These are phyloP conservation scores for Pristionchus fissidentatus DNA, from an alignment of 2,888 invertebrate genomes.

Conservation along the genomic window DNA sequence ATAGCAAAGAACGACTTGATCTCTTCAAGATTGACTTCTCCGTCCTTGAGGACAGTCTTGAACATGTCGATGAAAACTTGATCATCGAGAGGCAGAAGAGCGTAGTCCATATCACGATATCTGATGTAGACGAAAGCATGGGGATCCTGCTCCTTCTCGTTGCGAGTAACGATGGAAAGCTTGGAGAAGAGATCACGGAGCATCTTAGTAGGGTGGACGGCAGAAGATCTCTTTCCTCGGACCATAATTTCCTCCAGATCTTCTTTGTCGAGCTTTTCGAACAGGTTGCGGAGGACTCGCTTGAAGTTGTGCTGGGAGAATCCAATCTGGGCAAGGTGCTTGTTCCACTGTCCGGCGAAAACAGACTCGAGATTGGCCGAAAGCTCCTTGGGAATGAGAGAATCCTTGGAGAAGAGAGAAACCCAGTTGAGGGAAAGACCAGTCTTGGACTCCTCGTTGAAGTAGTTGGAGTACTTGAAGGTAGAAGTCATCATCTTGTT, in stretches of 20 bases:
- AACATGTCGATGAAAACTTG: constrained; percentile 49
- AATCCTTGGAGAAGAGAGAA: constrained; percentile 64
- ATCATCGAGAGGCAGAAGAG: constrained; percentile 62
- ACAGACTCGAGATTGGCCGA: constrained; percentile 55
- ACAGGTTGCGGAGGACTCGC: constrained; percentile 54
- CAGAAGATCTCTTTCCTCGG: constrained; percentile 56
- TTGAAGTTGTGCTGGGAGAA: constrained; percentile 64
- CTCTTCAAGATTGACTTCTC: constrained; percentile 15
- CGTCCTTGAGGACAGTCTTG: background rate
- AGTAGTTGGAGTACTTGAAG: constrained; percentile 57
- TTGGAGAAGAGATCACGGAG: constrained; percentile 61
- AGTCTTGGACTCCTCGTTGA: constrained; percentile 54
- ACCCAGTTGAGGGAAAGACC: constrained; percentile 60
- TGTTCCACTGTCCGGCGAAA: constrained; percentile 62
- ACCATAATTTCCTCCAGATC: constrained; percentile 60
- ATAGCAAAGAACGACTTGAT: constrained; percentile 49
- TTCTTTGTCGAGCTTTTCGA: constrained; percentile 51
- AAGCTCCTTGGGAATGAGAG: constrained; percentile 57
- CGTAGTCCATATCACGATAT: constrained; percentile 65
- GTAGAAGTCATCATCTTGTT: constrained; percentile 49
- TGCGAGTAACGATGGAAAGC: constrained; percentile 59
- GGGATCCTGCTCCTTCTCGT: constrained; percentile 49
- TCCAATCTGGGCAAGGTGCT: constrained; percentile 57
- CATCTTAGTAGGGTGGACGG: constrained; percentile 52
- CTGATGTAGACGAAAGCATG: constrained; percentile 62